These are phyloP conservation scores for Buphagus erythrorhynchus DNA, from an alignment of 2,797 vertebrate genomes.

Conservation along the genomic window DNA sequence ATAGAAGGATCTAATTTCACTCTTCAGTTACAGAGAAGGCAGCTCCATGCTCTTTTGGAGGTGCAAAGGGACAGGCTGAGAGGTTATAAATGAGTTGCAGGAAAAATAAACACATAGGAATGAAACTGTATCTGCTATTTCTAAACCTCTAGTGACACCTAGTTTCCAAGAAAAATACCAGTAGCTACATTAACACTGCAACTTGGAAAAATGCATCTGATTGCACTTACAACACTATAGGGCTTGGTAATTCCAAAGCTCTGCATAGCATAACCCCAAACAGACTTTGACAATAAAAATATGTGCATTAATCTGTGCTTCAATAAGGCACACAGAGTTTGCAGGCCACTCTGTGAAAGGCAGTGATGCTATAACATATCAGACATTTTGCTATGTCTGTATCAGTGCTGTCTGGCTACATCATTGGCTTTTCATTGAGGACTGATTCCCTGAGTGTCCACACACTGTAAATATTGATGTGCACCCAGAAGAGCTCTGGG, in stretches of 20 bases:
- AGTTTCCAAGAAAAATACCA: conserved; percentile 26
- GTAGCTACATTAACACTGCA: background rate
- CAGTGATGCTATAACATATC: fast-evolving
- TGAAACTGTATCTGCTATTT: background rate
- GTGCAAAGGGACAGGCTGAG: background rate
- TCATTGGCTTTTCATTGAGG: background rate
- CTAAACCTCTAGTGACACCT: conserved; percentile 63
- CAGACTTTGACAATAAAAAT: background rate
- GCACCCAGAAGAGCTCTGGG: background rate
- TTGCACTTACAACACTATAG: background rate
- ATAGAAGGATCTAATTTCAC: background rate
- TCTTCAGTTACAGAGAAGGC: background rate
- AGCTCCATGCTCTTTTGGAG: background rate
- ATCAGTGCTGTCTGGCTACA: background rate
- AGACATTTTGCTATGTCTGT: background rate
- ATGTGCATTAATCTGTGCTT: background rate
- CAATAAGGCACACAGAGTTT: background rate
- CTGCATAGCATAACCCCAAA: background rate
- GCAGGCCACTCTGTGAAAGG: background rate
- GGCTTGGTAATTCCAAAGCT: background rate
- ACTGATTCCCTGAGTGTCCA: background rate
- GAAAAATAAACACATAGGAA: background rate
- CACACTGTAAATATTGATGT: background rate
- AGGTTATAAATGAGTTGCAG: background rate
- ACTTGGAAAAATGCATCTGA: background rate